Evolutionary conservation across 2,888 invertebrate genomes (phyloP).

Genomic region (Apamea crenata): DNA sequence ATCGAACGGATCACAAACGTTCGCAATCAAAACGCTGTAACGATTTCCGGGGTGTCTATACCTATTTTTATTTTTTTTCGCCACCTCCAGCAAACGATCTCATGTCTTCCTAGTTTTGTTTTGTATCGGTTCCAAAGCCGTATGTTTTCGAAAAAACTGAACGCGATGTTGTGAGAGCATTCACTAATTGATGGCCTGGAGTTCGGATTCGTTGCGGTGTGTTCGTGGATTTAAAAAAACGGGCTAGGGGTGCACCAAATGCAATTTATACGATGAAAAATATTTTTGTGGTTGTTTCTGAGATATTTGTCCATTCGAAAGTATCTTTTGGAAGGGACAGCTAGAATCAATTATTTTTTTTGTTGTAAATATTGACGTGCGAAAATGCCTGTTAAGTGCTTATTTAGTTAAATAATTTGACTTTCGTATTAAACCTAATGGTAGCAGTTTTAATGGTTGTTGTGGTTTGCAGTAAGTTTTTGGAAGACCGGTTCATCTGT

Average conservation of each 20-base stretch:
- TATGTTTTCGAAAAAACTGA: slow-evolving; percentile 82
- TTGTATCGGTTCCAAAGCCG: slow-evolving; percentile 81
- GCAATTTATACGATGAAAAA: slow-evolving; percentile 39
- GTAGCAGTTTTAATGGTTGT: not conserved
- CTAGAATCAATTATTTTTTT: not conserved
- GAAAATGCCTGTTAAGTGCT: not conserved
- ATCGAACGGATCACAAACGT: slow-evolving; percentile 74
- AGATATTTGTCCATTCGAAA: not conserved
- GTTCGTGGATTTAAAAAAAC: slow-evolving; percentile 70
- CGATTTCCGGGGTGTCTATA: slow-evolving; percentile 80
- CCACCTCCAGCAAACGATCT: slow-evolving; percentile 77
- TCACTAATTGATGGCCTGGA: slow-evolving; percentile 86
- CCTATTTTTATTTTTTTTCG: slow-evolving; percentile 76
- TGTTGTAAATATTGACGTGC: not conserved
- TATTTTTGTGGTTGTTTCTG: slow-evolving; percentile 16
- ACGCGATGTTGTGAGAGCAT: slow-evolving; percentile 82
- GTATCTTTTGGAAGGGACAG: not conserved
- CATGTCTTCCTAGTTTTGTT: slow-evolving; percentile 77
- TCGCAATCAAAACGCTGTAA: slow-evolving; percentile 82
- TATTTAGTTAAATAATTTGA: not conserved
- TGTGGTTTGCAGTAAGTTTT: not conserved
- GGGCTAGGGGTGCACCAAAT: slow-evolving; percentile 44
- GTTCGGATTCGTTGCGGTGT: slow-evolving; percentile 80
- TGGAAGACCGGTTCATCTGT: not conserved
- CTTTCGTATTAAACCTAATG: not conserved